Evolutionary conservation across 1,140 invertebrate species (phyloP), one percentile per base, ranked within the genome.

Genomic region (Limonius californicus): DNA sequence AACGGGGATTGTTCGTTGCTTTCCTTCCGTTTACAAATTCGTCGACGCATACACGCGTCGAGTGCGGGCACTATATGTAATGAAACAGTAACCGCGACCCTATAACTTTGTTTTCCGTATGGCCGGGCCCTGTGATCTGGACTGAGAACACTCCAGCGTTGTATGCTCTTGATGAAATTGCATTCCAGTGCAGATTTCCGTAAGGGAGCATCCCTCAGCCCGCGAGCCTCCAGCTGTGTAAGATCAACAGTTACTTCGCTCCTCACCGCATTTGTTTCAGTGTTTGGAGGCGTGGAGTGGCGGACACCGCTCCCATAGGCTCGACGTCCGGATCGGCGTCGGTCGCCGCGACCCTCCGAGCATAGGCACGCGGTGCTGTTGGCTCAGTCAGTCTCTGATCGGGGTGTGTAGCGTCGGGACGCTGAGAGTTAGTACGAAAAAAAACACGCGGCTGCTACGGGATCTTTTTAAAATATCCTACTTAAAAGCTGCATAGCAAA

Each of bases 41-140:
- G 50, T 54, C 16, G 42, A 45, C 42, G 42, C 27, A 35, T 55
- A 35, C 20, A 55, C 54, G 21, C 12, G 11, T 55, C 53, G 23
- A 19, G 54, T 19, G 54, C 45, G 42, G 1, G 60, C 18, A 59
- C 56, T 62, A 59, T 59, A 66, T 68, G 62, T 68, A 74, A 74
- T 76, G 73, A 76, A 76, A 74, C 68, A 65, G 73, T 72, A 74
- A 75, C 71, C 72, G 65, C 73, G 72, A 75, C 71, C 19, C 74
- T 73, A 76, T 76, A 76, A 76, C 73, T 76, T 75, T 72, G 73
- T 76, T 76, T 76, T 76, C 74, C 73, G 67, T 74, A 70, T 73
- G 74, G 73, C 68, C 73, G 74, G 67, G 60, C 69, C 71, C 64
- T 74, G 72, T 75, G 74, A 75, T 75, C 71, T 68, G 68, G 70